Conservation (phyloP, 2,797 vertebrate species). For the Streptopelia turtur region DNA sequence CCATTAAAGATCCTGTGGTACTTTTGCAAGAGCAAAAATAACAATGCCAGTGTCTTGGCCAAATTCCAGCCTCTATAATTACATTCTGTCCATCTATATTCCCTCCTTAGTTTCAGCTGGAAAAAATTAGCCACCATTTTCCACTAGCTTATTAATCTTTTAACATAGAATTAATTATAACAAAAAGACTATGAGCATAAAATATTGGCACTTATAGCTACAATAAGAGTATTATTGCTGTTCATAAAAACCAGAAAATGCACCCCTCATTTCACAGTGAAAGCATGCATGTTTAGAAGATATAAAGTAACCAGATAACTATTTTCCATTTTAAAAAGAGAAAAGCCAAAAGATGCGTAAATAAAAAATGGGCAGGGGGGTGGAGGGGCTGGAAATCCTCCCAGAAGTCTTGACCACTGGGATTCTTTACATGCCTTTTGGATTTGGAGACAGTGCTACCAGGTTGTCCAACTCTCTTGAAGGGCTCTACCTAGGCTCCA, state of each 20-base stretch:
- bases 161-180: conserved; percentile 47
- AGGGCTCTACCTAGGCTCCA: not conserved
- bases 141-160: conserved; percentile 55
- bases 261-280: not conserved
- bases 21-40: conserved; percentile 62
- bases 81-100: conserved; percentile 44
- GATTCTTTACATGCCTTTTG: not conserved
- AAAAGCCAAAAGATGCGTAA: not conserved
- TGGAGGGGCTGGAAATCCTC: too few relatives aligned
- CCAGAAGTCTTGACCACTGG: not conserved
- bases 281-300: not conserved
- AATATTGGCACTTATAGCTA: conserved; percentile 11
- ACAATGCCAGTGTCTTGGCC: conserved; percentile 29
- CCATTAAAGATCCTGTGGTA: conserved; percentile 40
- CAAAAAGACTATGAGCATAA: not conserved
- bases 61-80: conserved; percentile 56
- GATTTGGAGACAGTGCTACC: not conserved
- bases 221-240: not conserved
- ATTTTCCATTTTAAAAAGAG: not conserved
- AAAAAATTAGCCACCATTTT: conserved; percentile 43
- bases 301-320: not conserved
- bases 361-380: not conserved
- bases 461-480: not conserved
- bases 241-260: not conserved
- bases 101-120: conserved; percentile 21